phyloP scores from a whole-genome alignment of 2,113 vertebrate species.

The Tricholaema leucomelas region DNA sequence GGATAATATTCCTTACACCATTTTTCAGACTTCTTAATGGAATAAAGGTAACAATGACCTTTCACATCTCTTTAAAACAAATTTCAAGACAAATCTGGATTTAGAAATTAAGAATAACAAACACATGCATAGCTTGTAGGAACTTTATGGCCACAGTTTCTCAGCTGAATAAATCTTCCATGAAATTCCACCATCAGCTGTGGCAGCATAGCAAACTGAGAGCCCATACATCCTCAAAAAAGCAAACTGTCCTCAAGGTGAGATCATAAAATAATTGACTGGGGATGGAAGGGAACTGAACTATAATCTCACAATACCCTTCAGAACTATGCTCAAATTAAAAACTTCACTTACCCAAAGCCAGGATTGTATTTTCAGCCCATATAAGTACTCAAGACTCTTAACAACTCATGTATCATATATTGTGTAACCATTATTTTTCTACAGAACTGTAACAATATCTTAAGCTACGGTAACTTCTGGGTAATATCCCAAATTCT shows the following conservation, averaged over 20 bases:
- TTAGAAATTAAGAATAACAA: not conserved
- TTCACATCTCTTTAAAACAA: not conserved
- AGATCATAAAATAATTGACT: conserved; percentile 14
- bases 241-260: not conserved
- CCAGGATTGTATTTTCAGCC: not conserved
- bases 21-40: not conserved
- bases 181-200: not conserved
- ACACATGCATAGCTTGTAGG: not conserved
- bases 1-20: not conserved
- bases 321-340: not conserved
- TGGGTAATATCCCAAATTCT: not conserved
- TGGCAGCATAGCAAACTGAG: not conserved
- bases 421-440: not conserved
- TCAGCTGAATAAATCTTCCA: conserved; percentile 16
- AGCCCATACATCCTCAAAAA: not conserved
- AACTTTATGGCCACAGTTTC: not conserved
- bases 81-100: not conserved
- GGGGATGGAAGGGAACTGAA: not conserved
- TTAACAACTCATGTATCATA: not conserved
- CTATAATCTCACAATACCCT: not conserved
- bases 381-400: not conserved
- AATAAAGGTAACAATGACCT: not conserved
- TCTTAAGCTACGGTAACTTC: not conserved
- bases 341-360: not conserved
- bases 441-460: not conserved